These are phyloP conservation scores for Lepeophtheirus salmonis DNA, from an alignment of 1,140 invertebrate species.

Conservation along the genomic window DNA sequence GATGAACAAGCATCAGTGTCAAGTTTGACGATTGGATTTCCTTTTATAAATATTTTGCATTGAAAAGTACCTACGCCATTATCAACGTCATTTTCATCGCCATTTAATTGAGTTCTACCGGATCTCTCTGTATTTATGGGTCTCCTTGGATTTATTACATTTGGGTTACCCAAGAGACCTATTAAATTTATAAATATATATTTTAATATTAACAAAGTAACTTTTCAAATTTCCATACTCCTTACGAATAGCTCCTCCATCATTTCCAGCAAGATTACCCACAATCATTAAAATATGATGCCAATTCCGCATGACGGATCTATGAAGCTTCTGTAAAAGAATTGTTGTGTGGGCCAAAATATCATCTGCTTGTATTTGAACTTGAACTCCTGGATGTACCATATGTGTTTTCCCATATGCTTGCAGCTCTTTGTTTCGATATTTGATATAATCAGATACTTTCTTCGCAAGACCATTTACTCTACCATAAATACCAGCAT, in stretches of 20 bases:
- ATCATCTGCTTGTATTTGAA: neutral
- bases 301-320: neutral
- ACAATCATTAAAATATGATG: neutral
- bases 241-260: neutral
- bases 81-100: too few relatives aligned
- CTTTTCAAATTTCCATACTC: neutral
- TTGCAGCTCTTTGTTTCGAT: neutral
- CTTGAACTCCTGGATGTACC: neutral
- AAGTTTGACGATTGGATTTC: neutral
- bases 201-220: neutral
- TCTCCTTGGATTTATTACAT: neutral
- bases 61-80: too few relatives aligned
- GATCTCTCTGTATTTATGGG: neutral
- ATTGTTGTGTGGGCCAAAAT: neutral
- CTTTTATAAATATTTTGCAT: neutral
- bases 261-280: neutral
- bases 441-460: neutral
- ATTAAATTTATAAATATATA: neutral
- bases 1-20: neutral
- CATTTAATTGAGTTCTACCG: neutral
- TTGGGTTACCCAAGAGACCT: neutral
- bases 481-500: neutral
- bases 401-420: neutral
- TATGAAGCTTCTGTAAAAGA: neutral
- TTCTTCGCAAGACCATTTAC: neutral